Base-by-base conservation (phyloP, 2,113 vertebrate species). In the Fulmarus glacialis region DNA sequence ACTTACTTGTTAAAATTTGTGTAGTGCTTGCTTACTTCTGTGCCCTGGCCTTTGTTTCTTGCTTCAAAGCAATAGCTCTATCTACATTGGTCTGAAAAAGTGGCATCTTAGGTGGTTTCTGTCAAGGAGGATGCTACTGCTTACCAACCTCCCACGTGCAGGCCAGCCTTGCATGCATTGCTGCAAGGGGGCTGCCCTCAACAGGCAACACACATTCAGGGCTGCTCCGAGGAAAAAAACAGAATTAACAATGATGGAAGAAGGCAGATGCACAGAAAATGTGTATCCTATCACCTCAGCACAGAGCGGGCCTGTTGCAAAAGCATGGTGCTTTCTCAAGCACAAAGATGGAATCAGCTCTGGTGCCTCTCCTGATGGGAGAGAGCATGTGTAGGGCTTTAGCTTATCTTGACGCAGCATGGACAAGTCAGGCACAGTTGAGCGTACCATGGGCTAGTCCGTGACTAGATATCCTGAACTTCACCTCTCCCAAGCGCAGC, bases 91-190 rank as follows among this genome's bases (percentile, higher is more conserved):
- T n/a, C 53, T 82, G 74, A 68, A 86, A 85, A 62, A 55, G 17
- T 12, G n/a, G 5, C 15, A n/a, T 24, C 11, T 74, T n/a, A 11
- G 0, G 3, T 67, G 15, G 15, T 27, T 91, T 63, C 27, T 58
- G 12, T 11, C n/a, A 53, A 45, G 24, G 4, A 29, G 17, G 43
- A 29, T 66, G 29, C 32, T 62, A 17, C 26, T 1, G 0, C 32
- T 89, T 45, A 40, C 16, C 13, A 2, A 12, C 27, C 21, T 84
- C 21, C 27, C 63, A 59, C 0, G 1, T 38, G 9, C 3, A 6
- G 75, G 22, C 23, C 67, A 80, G 36, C 18, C 36, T 80, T 70
- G 30, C 80, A 36, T 3, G 4, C 12, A 8, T 13, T 34, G 36
- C 34, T 82, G 21, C 15, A 52, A 66, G 23, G 7, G 26, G 12